These are phyloP conservation scores for Cephus cinctus DNA, from an alignment of 1,140 invertebrate genomes.

Conservation along the genomic window DNA sequence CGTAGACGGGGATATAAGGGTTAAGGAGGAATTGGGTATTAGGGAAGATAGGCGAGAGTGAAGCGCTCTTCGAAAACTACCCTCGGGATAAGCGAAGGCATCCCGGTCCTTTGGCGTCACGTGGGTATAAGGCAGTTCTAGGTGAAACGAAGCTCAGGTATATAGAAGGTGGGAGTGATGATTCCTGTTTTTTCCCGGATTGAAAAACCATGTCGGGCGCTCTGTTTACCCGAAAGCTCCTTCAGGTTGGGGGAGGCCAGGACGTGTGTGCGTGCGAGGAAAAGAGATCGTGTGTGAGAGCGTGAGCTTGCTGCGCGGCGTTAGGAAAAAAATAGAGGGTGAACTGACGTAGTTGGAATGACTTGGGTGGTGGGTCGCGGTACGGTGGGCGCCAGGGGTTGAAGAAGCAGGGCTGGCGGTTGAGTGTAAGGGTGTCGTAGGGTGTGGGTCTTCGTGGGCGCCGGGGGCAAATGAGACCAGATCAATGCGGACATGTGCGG, in stretches of 20 bases:
- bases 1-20: too few species aligned
- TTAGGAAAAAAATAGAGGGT: slow-evolving; percentile 28
- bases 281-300: background rate
- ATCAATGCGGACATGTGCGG: slow-evolving; percentile 57
- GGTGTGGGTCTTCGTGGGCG: slow-evolving; percentile 31
- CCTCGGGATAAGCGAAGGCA: too few species aligned
- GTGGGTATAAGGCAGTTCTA: background rate
- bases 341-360: slow-evolving; percentile 35
- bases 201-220: slow-evolving; percentile 2
- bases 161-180: background rate
- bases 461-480: slow-evolving; percentile 49
- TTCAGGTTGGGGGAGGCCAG: background rate
- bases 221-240: background rate
- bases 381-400: slow-evolving; percentile 17
- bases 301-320: slow-evolving; percentile 15
- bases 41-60: too few species aligned
- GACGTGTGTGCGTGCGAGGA: slow-evolving; percentile 1
- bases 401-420: slow-evolving; percentile 24
- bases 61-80: too few species aligned
- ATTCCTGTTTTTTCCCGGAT: background rate
- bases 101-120: too few species aligned
- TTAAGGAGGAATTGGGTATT: too few species aligned
- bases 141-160: too few species aligned
- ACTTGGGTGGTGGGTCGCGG: slow-evolving; percentile 29
- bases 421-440: slow-evolving; percentile 10